These are phyloP conservation scores for Latrodectus elegans DNA, from an alignment of 2,888 invertebrate genomes.

Conservation along the genomic window DNA sequence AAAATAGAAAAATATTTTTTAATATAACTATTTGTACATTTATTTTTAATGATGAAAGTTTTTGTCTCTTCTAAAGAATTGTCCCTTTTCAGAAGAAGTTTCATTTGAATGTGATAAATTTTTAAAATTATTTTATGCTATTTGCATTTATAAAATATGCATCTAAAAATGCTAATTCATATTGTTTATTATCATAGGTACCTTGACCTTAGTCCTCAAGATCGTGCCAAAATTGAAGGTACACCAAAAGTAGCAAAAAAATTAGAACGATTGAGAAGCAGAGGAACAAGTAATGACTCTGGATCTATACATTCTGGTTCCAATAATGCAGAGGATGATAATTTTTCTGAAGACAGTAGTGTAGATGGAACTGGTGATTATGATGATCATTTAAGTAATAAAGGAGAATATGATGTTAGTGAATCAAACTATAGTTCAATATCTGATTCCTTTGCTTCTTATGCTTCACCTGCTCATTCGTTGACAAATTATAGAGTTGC, in stretches of 20 bases:
- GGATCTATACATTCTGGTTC: slow-evolving; percentile 70
- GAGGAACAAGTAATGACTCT: slow-evolving; percentile 68
- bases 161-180: background rate
- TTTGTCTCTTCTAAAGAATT: too few relatives aligned
- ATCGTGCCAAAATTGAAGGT: slow-evolving; percentile 92
- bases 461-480: slow-evolving; percentile 67
- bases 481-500: slow-evolving; percentile 52
- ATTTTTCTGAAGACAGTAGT: slow-evolving; percentile 68
- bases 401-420: slow-evolving; percentile 64
- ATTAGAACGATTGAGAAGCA: slow-evolving; percentile 83
- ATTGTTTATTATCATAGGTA: slow-evolving; percentile 78
- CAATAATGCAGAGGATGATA: slow-evolving; percentile 64
- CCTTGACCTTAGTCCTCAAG: slow-evolving; percentile 91
- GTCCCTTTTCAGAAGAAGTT: too few relatives aligned
- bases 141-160: too few relatives aligned
- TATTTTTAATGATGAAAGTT: too few relatives aligned
- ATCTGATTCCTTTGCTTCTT: slow-evolving; percentile 61
- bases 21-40: too few relatives aligned
- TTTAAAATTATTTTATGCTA: too few relatives aligned
- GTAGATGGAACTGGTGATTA: slow-evolving; percentile 70
- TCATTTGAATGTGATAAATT: too few relatives aligned
- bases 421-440: slow-evolving; percentile 66
- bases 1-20: too few relatives aligned
- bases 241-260: slow-evolving; percentile 94
- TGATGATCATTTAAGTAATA: slow-evolving; percentile 69